Percentiles rank a stretch among this genome's conserved stretches.
Evolutionary conservation across 2,888 invertebrate species (phyloP).

Genomic region (Apomyelois bistriatella): DNA sequence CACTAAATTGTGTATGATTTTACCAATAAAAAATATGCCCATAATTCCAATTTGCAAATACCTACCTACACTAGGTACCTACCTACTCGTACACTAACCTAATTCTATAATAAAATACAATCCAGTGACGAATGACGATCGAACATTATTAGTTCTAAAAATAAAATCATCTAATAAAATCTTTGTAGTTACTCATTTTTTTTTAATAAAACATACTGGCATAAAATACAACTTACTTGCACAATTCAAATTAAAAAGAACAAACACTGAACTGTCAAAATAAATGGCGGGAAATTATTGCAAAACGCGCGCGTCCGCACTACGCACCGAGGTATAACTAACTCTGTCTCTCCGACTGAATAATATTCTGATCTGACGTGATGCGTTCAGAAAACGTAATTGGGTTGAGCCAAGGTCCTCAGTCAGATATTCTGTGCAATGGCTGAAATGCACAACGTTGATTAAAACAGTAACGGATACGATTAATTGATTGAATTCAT

Average conservation of each 20-base stretch:
- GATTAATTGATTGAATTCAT: background rate
- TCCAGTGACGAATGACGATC: too few relatives aligned
- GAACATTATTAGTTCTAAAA: background rate
- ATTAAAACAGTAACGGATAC: background rate
- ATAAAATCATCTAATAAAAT: background rate
- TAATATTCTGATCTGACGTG: slow-evolving; percentile 10
- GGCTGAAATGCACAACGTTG: background rate
- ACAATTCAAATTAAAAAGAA: slow-evolving; percentile 12
- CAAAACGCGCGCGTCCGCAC: slow-evolving; percentile 32
- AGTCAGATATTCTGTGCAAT: background rate
- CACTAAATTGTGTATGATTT: too few relatives aligned
- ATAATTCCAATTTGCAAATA: too few relatives aligned
- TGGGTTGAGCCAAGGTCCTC: slow-evolving; percentile 13
- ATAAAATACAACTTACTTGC: slow-evolving; percentile 2
- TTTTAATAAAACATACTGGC: background rate
- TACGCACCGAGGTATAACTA: slow-evolving; percentile 13
- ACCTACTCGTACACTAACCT: too few relatives aligned
- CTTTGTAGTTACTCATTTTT: background rate
- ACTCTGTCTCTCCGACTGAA: background rate
- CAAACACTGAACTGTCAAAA: slow-evolving; percentile 26
- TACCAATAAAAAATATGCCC: too few relatives aligned
- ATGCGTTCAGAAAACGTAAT: slow-evolving; percentile 20
- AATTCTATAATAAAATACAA: too few relatives aligned
- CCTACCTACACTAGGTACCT: too few relatives aligned
- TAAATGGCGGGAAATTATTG: slow-evolving; percentile 31